Base-by-base conservation (phyloP, 2,888 invertebrate genomes). In the Aporophyla lueneburgensis region DNA sequence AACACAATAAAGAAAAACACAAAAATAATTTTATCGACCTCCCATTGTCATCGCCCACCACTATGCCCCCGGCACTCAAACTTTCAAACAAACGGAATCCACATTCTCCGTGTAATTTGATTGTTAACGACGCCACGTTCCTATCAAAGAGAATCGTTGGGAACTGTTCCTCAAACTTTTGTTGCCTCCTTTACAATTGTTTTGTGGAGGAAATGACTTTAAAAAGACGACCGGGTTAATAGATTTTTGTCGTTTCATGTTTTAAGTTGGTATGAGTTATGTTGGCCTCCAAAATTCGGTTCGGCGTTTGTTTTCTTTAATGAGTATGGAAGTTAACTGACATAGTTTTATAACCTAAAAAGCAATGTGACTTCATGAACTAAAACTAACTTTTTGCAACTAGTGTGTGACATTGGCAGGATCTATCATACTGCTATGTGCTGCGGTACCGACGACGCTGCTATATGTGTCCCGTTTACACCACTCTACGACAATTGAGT, bases 21-120 rank as follows among this genome's bases (percentile, higher is more conserved):
- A 33, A 54, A 54, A 58, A 51, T 16, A 51, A 24, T 61, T 66
- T 46, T 33, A 68, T 71, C 73, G 63, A 65, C 12, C 62, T 10
- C 2, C 24, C 2, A 46, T 24, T n/a, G 24, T 14, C 27, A 33
- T 16, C 6, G 19, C 71, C 33, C 81, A 76, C 10, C 78, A 63
- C 74, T 78, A 81, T 1, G 33, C 27, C 46, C 77, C 9, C 1
- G 54, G 54, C 16, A 62, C 75, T 75, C 76, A 78, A 87, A 80
- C 78, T 87, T 85, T 75, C 49, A 62, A 71, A 78, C 68, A 75
- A 84, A 67, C 71, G 43, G 53, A 73, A 80, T 77, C 80, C 76
- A 76, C 72, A 78, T 81, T 77, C 62, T 71, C 61, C 46, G 33
- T 76, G 74, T 87, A 78, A 86, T 86, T 85, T 74, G 78, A 86